Evolutionary conservation across 2,797 vertebrate genomes (phyloP), one percentile per base, ranked within the genome.

Genomic region (Channallabes apus): DNA sequence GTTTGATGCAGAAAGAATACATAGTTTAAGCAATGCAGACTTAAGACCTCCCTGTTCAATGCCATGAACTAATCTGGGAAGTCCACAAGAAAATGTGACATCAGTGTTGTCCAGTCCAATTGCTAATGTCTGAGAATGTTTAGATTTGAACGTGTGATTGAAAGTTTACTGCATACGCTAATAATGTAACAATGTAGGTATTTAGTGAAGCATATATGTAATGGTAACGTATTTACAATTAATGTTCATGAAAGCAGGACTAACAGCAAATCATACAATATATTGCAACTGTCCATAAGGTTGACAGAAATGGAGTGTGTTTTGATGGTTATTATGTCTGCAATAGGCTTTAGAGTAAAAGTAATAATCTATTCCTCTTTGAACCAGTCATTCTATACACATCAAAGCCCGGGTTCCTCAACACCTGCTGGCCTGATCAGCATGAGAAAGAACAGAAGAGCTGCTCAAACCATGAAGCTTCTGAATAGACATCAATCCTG

Each of bases 401-500:
- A 88, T 87, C 59, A 87, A 87, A 89, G 85, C 20, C 18, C 3
- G 15, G 17, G 15, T 75, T 75, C 56, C 0, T 5, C 3, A 73
- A 85, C 73, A 85, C 87, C 87, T 64, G 85, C 67, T 84, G 67
- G 24, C 18, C 51, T 83, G 59, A 86, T 86, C 32, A 83, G 59
- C 32, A 18, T 88, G 9, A 83, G 35, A 88, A 86, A 80, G 75
- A 27, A 20, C 17, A 8, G 29, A 67, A 58, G 51, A 65, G 65
- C 59, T 83, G 18, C 51, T 77, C 27, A 9, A 22, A 64, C 27
- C 38, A 22, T 56, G 24, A 64, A 80, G 56, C 38, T 79, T 80
- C 56, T 51, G 72, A 75, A 32, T 75, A 51, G 8, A 80, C 38
- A 51, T 22, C 54, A 78, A 3, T 59, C 78, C 78, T 67, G 78